These are phyloP conservation scores for Gymnothorax javanicus DNA, from an alignment of 2,797 vertebrate genomes.

Conservation along the genomic window DNA sequence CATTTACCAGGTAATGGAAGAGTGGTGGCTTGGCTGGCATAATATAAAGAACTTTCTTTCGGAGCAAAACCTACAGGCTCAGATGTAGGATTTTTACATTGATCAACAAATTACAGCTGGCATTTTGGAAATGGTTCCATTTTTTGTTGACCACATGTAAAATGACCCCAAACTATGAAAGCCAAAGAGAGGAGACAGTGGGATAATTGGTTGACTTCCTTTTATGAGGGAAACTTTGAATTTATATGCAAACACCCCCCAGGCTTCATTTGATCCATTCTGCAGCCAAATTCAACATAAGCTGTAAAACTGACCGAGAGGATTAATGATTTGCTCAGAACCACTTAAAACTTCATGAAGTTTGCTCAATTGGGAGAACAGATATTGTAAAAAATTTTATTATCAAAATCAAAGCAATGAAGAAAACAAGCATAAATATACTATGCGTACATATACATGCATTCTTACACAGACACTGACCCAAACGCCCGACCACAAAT, in stretches of 20 bases:
- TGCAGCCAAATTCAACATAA: slow-evolving; percentile 32
- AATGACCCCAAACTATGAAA: slow-evolving; percentile 12
- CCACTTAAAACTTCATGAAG: slow-evolving; percentile 34
- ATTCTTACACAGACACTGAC: background rate
- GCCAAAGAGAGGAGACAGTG: slow-evolving; percentile 17
- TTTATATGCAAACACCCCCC: slow-evolving; percentile 30
- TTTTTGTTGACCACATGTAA: no score
- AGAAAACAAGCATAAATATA: background rate
- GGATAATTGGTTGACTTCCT: slow-evolving; percentile 13
- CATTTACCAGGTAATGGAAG: background rate
- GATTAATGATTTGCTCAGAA: slow-evolving; percentile 43
- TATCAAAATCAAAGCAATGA: slow-evolving; percentile 2
- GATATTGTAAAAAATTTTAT: slow-evolving; percentile 6
- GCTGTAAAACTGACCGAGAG: slow-evolving; percentile 27
- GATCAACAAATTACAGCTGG: background rate
- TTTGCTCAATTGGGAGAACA: slow-evolving; percentile 33
- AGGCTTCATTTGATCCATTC: slow-evolving; percentile 33
- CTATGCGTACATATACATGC: slow-evolving; percentile 8
- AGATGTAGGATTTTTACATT: background rate
- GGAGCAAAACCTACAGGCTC: background rate
- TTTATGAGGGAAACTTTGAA: slow-evolving; percentile 32
- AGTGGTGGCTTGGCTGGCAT: background rate
- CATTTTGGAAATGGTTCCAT: background rate
- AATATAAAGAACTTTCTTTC: background rate
- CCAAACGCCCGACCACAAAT: slow-evolving; percentile 22